These are phyloP conservation scores for Muschampia plurimacula DNA, from an alignment of 2,888 invertebrate species.

Conservation along the genomic window DNA sequence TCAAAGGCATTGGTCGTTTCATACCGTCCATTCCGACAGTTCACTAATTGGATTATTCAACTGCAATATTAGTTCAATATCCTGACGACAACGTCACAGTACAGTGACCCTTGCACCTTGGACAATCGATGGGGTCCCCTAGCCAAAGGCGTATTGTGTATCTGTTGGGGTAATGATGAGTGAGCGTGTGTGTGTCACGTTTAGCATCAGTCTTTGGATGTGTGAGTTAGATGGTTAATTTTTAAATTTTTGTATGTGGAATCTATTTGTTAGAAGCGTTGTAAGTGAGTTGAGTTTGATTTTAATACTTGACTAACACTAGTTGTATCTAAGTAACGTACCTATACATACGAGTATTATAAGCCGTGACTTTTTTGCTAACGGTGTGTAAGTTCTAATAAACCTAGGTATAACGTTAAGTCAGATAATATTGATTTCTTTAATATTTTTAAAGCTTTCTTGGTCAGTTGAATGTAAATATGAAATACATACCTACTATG, in stretches of 20 bases:
- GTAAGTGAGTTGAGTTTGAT: neutral
- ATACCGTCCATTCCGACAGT: slow-evolving; percentile 55
- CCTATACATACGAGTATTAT: too few species aligned
- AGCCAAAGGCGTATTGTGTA: slow-evolving; percentile 51
- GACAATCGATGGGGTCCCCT: slow-evolving; percentile 59
- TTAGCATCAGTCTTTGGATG: slow-evolving; percentile 1
- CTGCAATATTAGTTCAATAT: slow-evolving; percentile 76
- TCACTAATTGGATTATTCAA: slow-evolving; percentile 75
- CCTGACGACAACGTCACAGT: slow-evolving; percentile 64
- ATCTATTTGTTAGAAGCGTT: neutral
- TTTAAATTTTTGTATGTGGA: slow-evolving; percentile 16
- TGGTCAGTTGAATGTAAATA: too few species aligned
- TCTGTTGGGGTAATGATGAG: slow-evolving; percentile 44
- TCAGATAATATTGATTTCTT: too few species aligned
- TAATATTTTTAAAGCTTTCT: too few species aligned
- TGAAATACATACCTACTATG: too few species aligned
- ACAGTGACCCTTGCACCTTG: slow-evolving; percentile 73
- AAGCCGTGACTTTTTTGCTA: too few species aligned
- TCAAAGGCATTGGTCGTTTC: slow-evolving; percentile 64
- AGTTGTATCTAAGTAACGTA: too few species aligned
- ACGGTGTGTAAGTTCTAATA: too few species aligned
- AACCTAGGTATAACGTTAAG: too few species aligned
- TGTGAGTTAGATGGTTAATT: slow-evolving; percentile 8
- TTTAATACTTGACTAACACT: too few species aligned
- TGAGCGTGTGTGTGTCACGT: slow-evolving; percentile 17